These are phyloP conservation scores for Gymnodraco acuticeps DNA, from an alignment of 2,797 vertebrate genomes.

Conservation along the genomic window DNA sequence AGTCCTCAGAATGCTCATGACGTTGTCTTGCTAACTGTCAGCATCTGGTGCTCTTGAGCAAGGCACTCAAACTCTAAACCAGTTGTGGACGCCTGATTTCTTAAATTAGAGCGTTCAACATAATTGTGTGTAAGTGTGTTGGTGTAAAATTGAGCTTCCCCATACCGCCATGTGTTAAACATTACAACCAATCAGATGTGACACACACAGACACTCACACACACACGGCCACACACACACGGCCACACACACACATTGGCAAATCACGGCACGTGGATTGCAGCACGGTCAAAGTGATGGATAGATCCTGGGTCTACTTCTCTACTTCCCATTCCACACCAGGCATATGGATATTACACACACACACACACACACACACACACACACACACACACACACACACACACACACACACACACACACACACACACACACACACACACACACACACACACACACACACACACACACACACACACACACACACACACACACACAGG, in stretches of 20 bases:
- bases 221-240: constrained; percentile 29
- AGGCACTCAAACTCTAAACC: too few relatives aligned
- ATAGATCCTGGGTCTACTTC: constrained; percentile 61
- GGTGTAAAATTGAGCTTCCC: constrained; percentile 21
- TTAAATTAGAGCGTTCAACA: too few relatives aligned
- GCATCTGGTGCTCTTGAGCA: too few relatives aligned
- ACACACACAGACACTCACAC: constrained; percentile 4
- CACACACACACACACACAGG: constrained; percentile 36
- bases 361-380: constrained; percentile 31
- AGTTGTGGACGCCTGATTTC: too few relatives aligned
- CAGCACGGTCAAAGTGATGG: constrained; percentile 61
- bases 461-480: constrained; percentile 39
- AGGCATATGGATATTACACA: constrained; percentile 46
- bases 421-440: constrained; percentile 30
- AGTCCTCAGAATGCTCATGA: too few relatives aligned
- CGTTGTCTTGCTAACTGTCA: too few relatives aligned
- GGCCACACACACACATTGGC: constrained; percentile 38
- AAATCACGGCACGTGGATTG: constrained; percentile 56
- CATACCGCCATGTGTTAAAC: constrained; percentile 72
- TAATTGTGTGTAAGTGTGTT: constrained; percentile 10
- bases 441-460: constrained; percentile 36
- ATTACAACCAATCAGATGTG: constrained; percentile 72
- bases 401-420: constrained; percentile 44
- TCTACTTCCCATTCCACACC: constrained; percentile 48
- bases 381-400: constrained; percentile 31